Base-by-base conservation (phyloP, 2,113 vertebrate species). In the Cariama cristata region DNA sequence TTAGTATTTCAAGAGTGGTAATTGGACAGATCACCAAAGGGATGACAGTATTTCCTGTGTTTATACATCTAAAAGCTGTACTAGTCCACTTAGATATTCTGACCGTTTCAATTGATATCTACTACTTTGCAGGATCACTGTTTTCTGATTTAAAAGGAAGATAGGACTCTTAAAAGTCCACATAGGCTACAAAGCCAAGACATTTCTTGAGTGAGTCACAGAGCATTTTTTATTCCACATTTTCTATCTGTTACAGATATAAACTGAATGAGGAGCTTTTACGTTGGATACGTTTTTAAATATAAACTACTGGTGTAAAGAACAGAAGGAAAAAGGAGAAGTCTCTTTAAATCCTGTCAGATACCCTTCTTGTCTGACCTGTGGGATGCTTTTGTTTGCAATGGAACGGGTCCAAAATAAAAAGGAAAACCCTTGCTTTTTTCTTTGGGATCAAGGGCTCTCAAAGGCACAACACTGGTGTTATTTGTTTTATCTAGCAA, bases 371-470 rank as follows among this genome's bases (percentile, higher is more conserved):
- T 91, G 33, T 72, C 64, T 91, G 79, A 83, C 68, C 63, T 88
- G 30, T 80, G 52, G 18, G 53, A 67, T 86, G 50, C 67, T 77
- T 94, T 90, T 88, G 63, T 94, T 94, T 90, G 67, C 42, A 73
- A 67, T 94, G 88, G 92, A 94, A 86, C 30, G 22, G 26, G 7
- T 97, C 74, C 92, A 94, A 92, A 86, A 95, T 32, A 83, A 84
- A 93, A 92, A 94, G 56, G 79, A 92, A 95, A 92, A 59, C 27
- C 44, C 52, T 88, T 95, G 30, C 35, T 92, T 86, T 97, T 95
- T 75, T 90, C 55, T 72, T 88, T 38, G 44, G 49, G 47, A 96
- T 91, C 93, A 91, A 85, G 75, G 66, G 79, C 75, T 94, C 45
- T 90, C 86, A 92, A 79, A 88, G 52, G 55, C 38, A 93, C n/a